Percentiles rank a stretch among this genome's conserved stretches.
Evolutionary conservation across 2,797 vertebrate genomes (phyloP).

Genomic region (Gobionotothen gibberifrons): DNA sequence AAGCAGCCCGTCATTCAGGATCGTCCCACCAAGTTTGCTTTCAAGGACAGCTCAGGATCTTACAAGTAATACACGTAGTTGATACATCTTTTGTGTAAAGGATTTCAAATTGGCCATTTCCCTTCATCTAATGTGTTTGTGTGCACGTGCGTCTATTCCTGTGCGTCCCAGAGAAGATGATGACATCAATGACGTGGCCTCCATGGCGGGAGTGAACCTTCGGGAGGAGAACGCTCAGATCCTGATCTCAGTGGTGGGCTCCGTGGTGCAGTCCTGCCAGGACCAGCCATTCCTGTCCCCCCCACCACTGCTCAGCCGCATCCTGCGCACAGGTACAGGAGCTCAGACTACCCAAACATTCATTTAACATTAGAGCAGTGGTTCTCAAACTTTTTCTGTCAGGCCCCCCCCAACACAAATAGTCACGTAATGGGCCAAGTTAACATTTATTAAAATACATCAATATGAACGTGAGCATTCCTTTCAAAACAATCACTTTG

Average conservation of each 20-base stretch:
- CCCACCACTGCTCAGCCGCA: constrained; percentile 81
- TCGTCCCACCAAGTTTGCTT: constrained; percentile 35
- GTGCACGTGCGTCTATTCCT: background rate
- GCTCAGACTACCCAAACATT: background rate
- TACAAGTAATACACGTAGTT: constrained; percentile 76
- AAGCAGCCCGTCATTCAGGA: constrained; percentile 57
- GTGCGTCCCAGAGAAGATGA: constrained; percentile 85
- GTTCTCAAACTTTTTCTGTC: too few species aligned
- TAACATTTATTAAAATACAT: too few species aligned
- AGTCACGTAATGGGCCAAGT: too few species aligned
- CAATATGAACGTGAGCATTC: too few species aligned
- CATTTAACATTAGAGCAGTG: background rate
- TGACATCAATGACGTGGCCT: constrained; percentile 90
- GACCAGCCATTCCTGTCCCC: constrained; percentile 90
- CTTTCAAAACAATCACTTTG: too few species aligned
- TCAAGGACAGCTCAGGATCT: constrained; percentile 69
- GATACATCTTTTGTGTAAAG: background rate
- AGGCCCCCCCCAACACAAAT: too few species aligned
- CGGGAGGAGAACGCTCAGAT: constrained; percentile 89
- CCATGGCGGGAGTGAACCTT: constrained; percentile 90
- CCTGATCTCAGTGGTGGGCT: constrained; percentile 85
- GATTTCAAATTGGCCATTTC: background rate
- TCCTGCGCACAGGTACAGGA: constrained; percentile 88
- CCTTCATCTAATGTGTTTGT: background rate
- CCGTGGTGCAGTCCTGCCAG: constrained; percentile 88